A percentile compares a stretch with the other conserved stretches of the same genome.
Conservation (phyloP, 2,797 vertebrate genomes). For the Myotis pilosus region DNA sequence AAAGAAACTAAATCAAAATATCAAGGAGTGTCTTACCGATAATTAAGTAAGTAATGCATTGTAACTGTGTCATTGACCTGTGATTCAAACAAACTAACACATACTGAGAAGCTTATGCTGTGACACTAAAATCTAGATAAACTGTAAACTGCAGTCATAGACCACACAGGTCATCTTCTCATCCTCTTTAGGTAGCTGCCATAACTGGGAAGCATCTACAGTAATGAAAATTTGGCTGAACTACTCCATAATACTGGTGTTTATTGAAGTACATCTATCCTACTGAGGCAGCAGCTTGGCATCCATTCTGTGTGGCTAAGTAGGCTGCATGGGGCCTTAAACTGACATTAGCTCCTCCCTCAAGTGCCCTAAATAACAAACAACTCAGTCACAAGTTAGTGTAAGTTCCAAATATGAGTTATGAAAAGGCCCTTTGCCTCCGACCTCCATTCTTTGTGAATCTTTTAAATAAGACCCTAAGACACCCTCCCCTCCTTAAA, state of each 20-base stretch:
- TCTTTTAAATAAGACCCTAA: neutral
- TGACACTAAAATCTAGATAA: neutral
- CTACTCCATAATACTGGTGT: neutral
- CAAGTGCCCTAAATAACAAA: neutral
- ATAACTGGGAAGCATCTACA: neutral
- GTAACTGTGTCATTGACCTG: neutral
- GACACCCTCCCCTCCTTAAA: neutral
- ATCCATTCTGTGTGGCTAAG: neutral
- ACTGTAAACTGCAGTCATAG: neutral
- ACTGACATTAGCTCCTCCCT: neutral
- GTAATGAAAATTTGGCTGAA: neutral
- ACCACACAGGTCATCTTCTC: neutral
- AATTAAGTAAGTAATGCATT: neutral
- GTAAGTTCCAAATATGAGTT: neutral
- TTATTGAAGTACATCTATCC: neutral
- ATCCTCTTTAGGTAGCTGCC: neutral
- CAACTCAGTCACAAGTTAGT: neutral
- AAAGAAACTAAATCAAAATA: slow-evolving; percentile 7
- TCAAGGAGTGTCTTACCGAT: neutral
- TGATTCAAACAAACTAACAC: neutral
- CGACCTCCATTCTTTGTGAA: neutral
- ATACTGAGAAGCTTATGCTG: neutral
- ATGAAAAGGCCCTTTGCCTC: neutral
- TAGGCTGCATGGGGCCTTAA: neutral
- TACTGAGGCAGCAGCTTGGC: neutral